These are phyloP conservation scores for Dipodomys merriami DNA, from an alignment of 2,113 vertebrate genomes.

Conservation along the genomic window DNA sequence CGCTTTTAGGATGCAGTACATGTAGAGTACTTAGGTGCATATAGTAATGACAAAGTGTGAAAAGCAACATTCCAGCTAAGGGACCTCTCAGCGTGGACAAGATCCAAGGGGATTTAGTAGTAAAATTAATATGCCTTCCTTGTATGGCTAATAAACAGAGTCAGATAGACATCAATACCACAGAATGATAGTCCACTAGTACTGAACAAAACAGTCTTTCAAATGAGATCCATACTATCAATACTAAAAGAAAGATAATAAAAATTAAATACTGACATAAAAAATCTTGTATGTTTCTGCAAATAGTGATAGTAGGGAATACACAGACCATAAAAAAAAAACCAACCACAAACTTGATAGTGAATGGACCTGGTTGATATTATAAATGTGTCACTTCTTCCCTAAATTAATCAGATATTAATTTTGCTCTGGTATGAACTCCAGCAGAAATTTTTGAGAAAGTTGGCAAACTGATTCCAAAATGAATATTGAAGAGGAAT, in stretches of 20 bases:
- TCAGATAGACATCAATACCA: background rate
- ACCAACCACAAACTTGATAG: constrained; percentile 3
- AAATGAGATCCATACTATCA: background rate
- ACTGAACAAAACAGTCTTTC: background rate
- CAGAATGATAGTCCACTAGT: background rate
- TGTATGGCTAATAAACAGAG: background rate
- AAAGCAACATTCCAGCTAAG: background rate
- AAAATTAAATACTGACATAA: background rate
- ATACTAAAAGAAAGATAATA: background rate
- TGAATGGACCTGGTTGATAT: background rate
- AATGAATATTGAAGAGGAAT: background rate
- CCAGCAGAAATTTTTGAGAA: background rate
- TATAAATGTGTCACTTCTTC: background rate
- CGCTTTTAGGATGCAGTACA: background rate
- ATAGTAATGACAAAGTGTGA: background rate
- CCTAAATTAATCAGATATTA: background rate
- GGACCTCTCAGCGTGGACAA: too few relatives aligned
- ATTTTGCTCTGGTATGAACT: background rate
- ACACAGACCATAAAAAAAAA: background rate
- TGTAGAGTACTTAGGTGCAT: background rate
- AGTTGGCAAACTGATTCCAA: background rate
- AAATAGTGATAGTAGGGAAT: background rate
- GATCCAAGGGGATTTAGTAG: background rate
- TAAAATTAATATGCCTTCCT: background rate
- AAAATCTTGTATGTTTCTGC: background rate